A percentile compares a stretch with the other conserved stretches of the same genome.
Evolutionary conservation across 1,140 invertebrate genomes (phyloP).

Genomic region (Babylonia areolata): DNA sequence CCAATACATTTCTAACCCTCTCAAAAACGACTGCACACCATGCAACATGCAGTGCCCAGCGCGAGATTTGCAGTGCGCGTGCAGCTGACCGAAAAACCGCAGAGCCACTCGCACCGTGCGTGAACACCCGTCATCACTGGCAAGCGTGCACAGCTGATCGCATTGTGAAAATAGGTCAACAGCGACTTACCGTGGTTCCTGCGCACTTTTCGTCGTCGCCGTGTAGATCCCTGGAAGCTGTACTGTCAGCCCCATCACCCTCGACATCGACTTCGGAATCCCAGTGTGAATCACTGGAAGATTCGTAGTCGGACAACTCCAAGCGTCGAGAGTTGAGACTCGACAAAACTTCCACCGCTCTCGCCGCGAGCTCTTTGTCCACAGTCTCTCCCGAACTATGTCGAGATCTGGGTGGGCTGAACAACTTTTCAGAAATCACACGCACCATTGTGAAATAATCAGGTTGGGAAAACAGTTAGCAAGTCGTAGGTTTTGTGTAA

Average conservation of each 20-base stretch:
- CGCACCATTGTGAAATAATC: conserved; percentile 53
- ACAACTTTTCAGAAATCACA: conserved; percentile 57
- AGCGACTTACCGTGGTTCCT: conserved; percentile 36
- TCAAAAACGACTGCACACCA: neutral
- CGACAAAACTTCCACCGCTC: conserved; percentile 45
- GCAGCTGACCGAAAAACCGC: conserved; percentile 31
- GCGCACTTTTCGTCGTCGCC: conserved; percentile 30
- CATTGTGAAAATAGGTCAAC: conserved; percentile 36
- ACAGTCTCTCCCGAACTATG: conserved; percentile 61
- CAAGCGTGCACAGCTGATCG: conserved; percentile 49
- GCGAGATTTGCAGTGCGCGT: neutral
- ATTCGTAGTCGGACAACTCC: conserved; percentile 43
- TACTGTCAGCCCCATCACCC: neutral
- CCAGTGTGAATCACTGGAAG: conserved; percentile 54
- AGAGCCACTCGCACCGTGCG: conserved; percentile 15
- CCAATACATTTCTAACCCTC: neutral
- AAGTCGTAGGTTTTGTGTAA: neutral
- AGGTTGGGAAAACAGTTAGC: neutral
- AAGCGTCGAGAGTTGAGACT: conserved; percentile 27
- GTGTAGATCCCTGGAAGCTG: neutral
- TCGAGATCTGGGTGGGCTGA: conserved; percentile 58
- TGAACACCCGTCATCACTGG: neutral
- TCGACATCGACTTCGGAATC: conserved; percentile 51
- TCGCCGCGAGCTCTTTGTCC: conserved; percentile 54
- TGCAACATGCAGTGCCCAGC: neutral